Conservation (phyloP, 2,888 invertebrate genomes). For the Acronicta alni region DNA sequence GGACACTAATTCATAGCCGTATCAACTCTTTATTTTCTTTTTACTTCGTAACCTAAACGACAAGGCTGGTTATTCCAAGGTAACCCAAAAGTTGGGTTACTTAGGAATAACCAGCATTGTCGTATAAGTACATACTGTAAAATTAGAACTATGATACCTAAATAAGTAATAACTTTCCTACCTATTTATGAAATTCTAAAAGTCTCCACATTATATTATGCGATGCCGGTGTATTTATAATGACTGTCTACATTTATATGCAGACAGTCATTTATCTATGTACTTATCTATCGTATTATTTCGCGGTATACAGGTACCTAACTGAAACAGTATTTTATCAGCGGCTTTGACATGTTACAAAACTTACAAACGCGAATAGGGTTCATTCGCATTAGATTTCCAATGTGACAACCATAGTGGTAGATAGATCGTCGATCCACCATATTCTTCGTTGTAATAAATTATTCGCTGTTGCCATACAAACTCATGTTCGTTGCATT, state of each 20-base stretch:
- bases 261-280: not conserved
- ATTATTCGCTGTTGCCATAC: slow-evolving; percentile 18
- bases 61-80: too few species aligned
- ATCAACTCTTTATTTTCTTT: too few species aligned
- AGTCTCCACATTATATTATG: slow-evolving; percentile 23
- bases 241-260: slow-evolving; percentile 29
- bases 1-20: too few species aligned
- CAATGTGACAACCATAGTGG: slow-evolving; percentile 16
- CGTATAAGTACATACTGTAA: too few species aligned
- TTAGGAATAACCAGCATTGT: too few species aligned
- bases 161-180: not conserved
- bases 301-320: slow-evolving; percentile 9
- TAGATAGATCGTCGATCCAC: slow-evolving; percentile 15
- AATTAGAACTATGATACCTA: not conserved
- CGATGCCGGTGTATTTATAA: slow-evolving; percentile 31
- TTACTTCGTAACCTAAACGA: too few species aligned
- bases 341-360: slow-evolving; percentile 30
- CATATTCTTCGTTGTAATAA: slow-evolving; percentile 4
- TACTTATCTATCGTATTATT: too few species aligned
- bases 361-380: slow-evolving; percentile 26
- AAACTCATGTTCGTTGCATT: not conserved
- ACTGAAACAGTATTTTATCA: slow-evolving; percentile 36
- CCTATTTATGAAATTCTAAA: slow-evolving; percentile 24
- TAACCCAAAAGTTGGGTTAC: too few species aligned
- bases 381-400: slow-evolving; percentile 27